Evolutionary conservation across 2,888 invertebrate species (phyloP), one percentile per base, ranked within the genome.

Genomic region (Amiota communis): DNA sequence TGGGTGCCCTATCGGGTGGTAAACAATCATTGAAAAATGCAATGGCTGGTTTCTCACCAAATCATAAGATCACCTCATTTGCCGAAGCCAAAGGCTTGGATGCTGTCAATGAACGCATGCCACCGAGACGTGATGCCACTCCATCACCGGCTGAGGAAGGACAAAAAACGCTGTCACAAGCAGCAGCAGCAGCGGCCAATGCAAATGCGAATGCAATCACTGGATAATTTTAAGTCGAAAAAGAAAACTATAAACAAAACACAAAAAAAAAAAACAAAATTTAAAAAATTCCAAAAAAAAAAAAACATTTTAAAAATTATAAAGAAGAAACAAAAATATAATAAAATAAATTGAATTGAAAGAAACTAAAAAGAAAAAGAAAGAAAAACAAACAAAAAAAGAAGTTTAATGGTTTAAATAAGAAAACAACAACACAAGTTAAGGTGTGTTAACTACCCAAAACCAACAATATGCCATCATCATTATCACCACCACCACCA

Each of bases 21-120:
- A 97, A 97, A 90, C 96, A 97, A 80, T 98, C 98, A 82, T 93
- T 99, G 81, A 96, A 96, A 91, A 98, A 97, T 92, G 97, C 97
- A 82, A 92, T 97, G 88, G 97, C 97, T 92, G 97, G 98, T 80
- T 98, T 98, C 92, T 97, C 97, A 81, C 98, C 98, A 76, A 97
- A 97, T 89, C 98, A 98, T 92, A 97, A 98, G 92, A 99, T 99
- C 88, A 97, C 97, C 87, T 97, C 97, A 86, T 99, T 99, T 92
- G 98, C 98, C 89, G 99, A 99, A 91, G 99, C 99, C 80, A 98
- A 98, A 91, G 98, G 98, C 78, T 91, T 99, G 90, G 99, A 99
- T 91, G 98, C 98, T 87, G 96, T 99, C 91, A 99, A 99, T 92
- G 99, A 99, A 92, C 94, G 99, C 84, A 99, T 99, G 98, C 98